phyloP scores from a whole-genome alignment of 2,797 vertebrate species.

The Eurystomus glaucurus region DNA sequence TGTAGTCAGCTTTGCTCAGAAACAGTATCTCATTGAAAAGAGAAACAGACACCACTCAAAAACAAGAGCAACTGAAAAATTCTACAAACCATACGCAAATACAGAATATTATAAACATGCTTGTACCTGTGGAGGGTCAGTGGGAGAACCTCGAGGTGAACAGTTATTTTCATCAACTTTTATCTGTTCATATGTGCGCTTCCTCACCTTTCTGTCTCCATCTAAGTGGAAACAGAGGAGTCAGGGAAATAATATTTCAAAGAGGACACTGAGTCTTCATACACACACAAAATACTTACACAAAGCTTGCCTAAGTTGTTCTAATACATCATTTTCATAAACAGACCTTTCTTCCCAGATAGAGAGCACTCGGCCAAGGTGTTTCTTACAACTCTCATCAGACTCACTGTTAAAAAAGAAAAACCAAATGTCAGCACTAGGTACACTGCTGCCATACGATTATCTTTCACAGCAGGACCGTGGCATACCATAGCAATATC shows the following conservation, averaged over 20 bases:
- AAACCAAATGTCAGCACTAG: background rate
- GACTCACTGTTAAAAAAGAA: slow-evolving; percentile 86
- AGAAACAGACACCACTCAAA: background rate
- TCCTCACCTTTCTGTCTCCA: slow-evolving; percentile 94
- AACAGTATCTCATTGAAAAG: background rate
- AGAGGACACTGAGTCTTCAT: background rate
- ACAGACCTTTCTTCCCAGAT: slow-evolving; percentile 99
- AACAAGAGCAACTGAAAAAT: background rate
- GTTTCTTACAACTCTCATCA: slow-evolving; percentile 96
- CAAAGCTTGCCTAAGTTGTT: slow-evolving; percentile 93
- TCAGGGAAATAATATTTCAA: slow-evolving; percentile 44
- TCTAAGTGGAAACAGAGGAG: slow-evolving; percentile 80
- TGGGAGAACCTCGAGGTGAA: slow-evolving; percentile 91
- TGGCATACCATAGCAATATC: background rate
- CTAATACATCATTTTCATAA: slow-evolving; percentile 94
- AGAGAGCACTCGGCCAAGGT: slow-evolving; percentile 94
- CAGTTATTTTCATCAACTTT: slow-evolving; percentile 91
- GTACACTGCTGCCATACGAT: background rate
- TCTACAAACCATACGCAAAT: background rate
- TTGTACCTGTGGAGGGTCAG: slow-evolving; percentile 94
- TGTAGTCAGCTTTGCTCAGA: background rate
- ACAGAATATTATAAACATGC: background rate
- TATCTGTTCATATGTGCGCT: slow-evolving; percentile 94
- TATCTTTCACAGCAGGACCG: background rate
- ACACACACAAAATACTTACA: slow-evolving; percentile 86